phyloP scores from a whole-genome alignment of 1,140 invertebrate species.

The Drosophila asahinai region DNA sequence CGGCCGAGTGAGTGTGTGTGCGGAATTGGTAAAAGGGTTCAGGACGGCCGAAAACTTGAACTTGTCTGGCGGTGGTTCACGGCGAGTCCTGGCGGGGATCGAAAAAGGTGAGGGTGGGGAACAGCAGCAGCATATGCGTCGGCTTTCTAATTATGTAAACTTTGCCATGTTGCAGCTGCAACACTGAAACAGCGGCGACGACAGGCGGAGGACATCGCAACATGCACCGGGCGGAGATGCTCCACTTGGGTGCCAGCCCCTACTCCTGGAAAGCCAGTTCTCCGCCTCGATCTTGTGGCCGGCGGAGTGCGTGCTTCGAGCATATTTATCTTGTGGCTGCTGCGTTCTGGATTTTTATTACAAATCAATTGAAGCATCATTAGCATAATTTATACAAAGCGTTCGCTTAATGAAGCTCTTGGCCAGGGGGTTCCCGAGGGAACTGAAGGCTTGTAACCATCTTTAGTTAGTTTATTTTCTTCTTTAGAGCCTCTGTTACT shows the following conservation, averaged over 20 bases:
- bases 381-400: slow-evolving; percentile 85
- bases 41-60: slow-evolving; percentile 70
- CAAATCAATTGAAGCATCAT: slow-evolving; percentile 85
- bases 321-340: slow-evolving; percentile 84
- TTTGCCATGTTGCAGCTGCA: slow-evolving; percentile 51
- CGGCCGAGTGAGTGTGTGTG: slow-evolving; percentile 37
- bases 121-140: slow-evolving; percentile 70
- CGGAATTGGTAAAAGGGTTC: slow-evolving; percentile 80
- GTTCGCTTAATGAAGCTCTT: slow-evolving; percentile 83
- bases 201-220: slow-evolving; percentile 53
- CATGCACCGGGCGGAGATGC: slow-evolving; percentile 48
- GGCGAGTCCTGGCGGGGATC: slow-evolving; percentile 52
- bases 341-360: slow-evolving; percentile 84
- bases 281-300: slow-evolving; percentile 17
- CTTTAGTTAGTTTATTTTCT: no score
- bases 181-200: slow-evolving; percentile 42
- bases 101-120: slow-evolving; percentile 20
- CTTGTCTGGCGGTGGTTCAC: slow-evolving; percentile 58
- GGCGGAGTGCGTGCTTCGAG: slow-evolving; percentile 77
- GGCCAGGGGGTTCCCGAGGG: slow-evolving; percentile 3
- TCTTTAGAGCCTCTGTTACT: no score
- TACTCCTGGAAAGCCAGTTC: slow-evolving; percentile 19
- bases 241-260: neutral
- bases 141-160: slow-evolving; percentile 81
- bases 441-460: neutral